phyloP scores from a whole-genome alignment of 2,888 invertebrate genomes.

The Phyllotreta striolata region DNA sequence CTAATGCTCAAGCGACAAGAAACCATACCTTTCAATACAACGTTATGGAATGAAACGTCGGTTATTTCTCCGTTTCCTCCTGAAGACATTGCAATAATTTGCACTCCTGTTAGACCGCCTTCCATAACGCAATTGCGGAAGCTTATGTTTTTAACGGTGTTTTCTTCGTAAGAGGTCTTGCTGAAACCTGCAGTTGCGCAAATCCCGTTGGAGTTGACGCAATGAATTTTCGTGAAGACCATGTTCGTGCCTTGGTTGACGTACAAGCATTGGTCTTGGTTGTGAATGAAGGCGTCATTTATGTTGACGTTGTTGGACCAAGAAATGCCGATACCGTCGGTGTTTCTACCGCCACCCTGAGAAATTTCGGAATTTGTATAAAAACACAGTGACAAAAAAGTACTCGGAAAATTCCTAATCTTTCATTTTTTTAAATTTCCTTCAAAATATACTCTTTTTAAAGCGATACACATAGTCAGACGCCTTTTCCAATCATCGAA shows the following conservation, averaged over 20 bases:
- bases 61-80: slow-evolving; percentile 19
- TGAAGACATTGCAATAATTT: slow-evolving; percentile 11
- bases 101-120: slow-evolving; percentile 28
- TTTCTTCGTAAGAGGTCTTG: slow-evolving; percentile 13
- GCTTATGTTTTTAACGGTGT: slow-evolving; percentile 21
- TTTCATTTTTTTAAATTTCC: too few relatives aligned
- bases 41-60: slow-evolving; percentile 19
- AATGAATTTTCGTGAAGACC: slow-evolving; percentile 17
- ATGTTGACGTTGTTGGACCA: slow-evolving; percentile 20
- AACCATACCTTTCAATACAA: slow-evolving; percentile 19
- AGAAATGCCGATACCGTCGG: slow-evolving; percentile 27
- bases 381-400: not conserved
- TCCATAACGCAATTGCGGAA: slow-evolving; percentile 25
- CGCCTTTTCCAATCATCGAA: too few relatives aligned
- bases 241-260: slow-evolving; percentile 28
- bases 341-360: slow-evolving; percentile 22
- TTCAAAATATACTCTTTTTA: too few relatives aligned
- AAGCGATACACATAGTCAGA: too few relatives aligned
- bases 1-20: too few relatives aligned
- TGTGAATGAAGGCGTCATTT: slow-evolving; percentile 21
- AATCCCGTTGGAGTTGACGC: slow-evolving; percentile 24
- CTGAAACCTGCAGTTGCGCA: slow-evolving; percentile 26
- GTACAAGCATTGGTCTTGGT: slow-evolving; percentile 30
- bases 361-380: not conserved
- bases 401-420: too few relatives aligned